A percentile compares a stretch with the other conserved stretches of the same genome.
Conservation (phyloP, 2,797 vertebrate genomes). For the Pseudochirops corinnae region DNA sequence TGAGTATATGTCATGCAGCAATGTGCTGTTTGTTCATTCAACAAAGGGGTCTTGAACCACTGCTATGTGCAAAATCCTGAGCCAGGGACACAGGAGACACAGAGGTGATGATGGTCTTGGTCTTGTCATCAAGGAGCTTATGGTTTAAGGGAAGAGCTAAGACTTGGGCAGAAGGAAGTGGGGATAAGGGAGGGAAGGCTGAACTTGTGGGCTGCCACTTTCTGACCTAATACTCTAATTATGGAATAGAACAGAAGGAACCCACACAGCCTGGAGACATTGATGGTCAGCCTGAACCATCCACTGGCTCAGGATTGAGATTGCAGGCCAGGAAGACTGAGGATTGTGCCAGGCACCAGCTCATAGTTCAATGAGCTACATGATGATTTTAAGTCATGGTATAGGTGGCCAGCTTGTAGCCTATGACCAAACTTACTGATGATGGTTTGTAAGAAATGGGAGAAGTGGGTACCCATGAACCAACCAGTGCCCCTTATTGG, state of each 20-base stretch:
- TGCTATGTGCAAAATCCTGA: not conserved
- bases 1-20: slow-evolving; percentile 71
- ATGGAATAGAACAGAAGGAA: not conserved
- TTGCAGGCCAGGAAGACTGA: not conserved
- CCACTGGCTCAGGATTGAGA: not conserved
- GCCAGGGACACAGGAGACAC: not conserved
- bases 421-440: not conserved
- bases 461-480: not conserved
- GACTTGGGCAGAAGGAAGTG: not conserved
- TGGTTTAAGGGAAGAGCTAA: not conserved
- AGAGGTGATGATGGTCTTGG: not conserved
- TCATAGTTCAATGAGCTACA: not conserved
- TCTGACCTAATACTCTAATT: not conserved
- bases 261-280: not conserved
- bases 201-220: not conserved
- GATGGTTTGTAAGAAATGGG: not conserved
- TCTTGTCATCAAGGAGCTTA: not conserved
- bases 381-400: not conserved
- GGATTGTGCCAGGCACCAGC: not conserved
- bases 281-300: not conserved
- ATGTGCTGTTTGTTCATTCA: not conserved
- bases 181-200: not conserved
- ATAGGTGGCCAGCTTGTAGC: not conserved
- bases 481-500: not conserved
- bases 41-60: not conserved